These are phyloP conservation scores for Sylvicola fuscatus DNA, from an alignment of 2,888 invertebrate species.

Conservation along the genomic window DNA sequence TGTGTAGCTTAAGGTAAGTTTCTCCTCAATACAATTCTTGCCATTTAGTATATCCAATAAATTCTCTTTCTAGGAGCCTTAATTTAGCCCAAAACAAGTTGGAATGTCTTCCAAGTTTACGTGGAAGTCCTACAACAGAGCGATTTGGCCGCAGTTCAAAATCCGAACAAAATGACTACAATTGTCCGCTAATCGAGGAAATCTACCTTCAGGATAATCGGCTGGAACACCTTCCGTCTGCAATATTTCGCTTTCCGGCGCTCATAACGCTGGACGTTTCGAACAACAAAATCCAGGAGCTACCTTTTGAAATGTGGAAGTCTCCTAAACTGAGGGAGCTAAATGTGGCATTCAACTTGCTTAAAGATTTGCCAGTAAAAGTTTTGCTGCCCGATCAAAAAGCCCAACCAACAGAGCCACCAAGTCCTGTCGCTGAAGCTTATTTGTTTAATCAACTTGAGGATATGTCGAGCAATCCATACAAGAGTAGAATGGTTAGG, in stretches of 20 bases:
- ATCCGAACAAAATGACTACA: slow-evolving; percentile 25
- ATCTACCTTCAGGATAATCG: slow-evolving; percentile 84
- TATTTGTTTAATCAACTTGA: slow-evolving; percentile 6
- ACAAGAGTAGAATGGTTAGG: slow-evolving; percentile 3
- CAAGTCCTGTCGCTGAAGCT: slow-evolving; percentile 7
- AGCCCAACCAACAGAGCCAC: slow-evolving; percentile 2
- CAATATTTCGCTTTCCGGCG: slow-evolving; percentile 60
- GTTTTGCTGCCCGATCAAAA: slow-evolving; percentile 1
- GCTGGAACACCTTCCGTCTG: slow-evolving; percentile 59
- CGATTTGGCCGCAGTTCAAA: slow-evolving; percentile 9
- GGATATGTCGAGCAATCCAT: background rate
- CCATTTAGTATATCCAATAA: background rate
- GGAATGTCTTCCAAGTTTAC: slow-evolving; percentile 39
- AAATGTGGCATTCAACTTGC: slow-evolving; percentile 72
- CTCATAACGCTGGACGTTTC: slow-evolving; percentile 75
- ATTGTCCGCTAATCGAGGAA: slow-evolving; percentile 69
- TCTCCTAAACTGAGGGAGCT: slow-evolving; percentile 71
- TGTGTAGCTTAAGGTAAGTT: slow-evolving; percentile 52
- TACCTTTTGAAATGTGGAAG: slow-evolving; percentile 73
- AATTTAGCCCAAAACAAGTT: slow-evolving; percentile 82
- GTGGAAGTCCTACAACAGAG: slow-evolving; percentile 12
- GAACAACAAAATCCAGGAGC: slow-evolving; percentile 69
- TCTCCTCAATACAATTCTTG: too few relatives aligned
- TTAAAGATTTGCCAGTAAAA: slow-evolving; percentile 40
- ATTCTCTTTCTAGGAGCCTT: slow-evolving; percentile 32